Base-by-base conservation (phyloP, 1,140 invertebrate genomes). In the Brachionus plicatilis region DNA sequence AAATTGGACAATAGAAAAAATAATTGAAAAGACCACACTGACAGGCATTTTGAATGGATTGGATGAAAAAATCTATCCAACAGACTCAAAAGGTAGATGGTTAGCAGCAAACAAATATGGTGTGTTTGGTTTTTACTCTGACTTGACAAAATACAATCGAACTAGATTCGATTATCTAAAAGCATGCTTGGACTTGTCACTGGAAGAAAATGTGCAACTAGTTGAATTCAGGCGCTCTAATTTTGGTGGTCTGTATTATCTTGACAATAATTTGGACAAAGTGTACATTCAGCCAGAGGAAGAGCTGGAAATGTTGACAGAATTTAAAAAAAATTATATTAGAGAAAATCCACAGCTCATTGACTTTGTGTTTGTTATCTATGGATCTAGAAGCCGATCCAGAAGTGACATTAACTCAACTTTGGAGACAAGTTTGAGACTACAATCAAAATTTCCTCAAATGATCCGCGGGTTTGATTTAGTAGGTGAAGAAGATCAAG, bases 381-480 rank as follows among this genome's bases (percentile, higher is more conserved):
- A 78, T 37, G 47, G 45, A 9, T 7, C 24, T 12, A 78, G 75
- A 78, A 33, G 12, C 17, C 27, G 7, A 56, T 53, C 45, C 0
- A 78, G 60, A 75, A 45, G 11, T 20, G 41, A 24, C 8, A 75
- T 75, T 47, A 17, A 75, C 6, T 20, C 11, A 14, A 11, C 14
- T 27, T 14, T 70, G n/a, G 66, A 70, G 4, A 29, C 20, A 6
- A 41, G 29, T 37, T 37, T 82, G 24, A n/a, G 43, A 4, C 37
- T 86, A 4, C 45, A 85, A 53, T n/a, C 83, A 12, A 86, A 86
- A 82, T 87, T 85, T 85, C 86, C 87, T 0, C n/a, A 86, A 60
- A 53, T 86, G 27, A 78, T 87, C 41, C 83, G 84, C 0, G 87
- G 86, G 17, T 87, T 84, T 85, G 87, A 87, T 78, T n/a, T 87